Base-by-base conservation (phyloP, 2,113 vertebrate species). In the Phainopepla nitens region DNA sequence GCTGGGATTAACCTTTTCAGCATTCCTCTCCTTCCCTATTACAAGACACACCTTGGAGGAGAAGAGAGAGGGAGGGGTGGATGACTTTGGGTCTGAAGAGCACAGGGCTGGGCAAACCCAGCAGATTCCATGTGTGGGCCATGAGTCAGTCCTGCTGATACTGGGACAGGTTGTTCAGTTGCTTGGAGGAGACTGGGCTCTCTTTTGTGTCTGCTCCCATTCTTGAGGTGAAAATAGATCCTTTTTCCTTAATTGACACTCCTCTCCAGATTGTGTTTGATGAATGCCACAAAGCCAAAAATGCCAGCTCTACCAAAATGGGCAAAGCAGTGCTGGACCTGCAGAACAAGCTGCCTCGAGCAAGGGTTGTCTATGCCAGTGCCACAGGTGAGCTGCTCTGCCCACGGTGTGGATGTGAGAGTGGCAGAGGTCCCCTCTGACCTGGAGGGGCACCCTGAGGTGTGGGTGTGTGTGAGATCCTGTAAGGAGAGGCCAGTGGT, bases 231-330 rank as follows among this genome's bases (percentile, higher is more conserved):
- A 33, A 41, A 71, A 50, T 6, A 45, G 24, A 16, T 69, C 39
- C 35, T 61, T 76, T 94, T 47, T 86, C 95, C 93, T 97, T 94
- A 76, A 95, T 78, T 27, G 33, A 19, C 12, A 0, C 15, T 53
- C 47, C 29, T 42, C 21, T 65, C 9, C 93, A 99, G 99, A 99
- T 99, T 35, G 98, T 99, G 93, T 99, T 99, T 85, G 99, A 99
- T 11, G 99, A 99, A 98, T 99, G 99, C 98, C 99, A 99, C 98
- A 99, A 99, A 98, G 99, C 99, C 97, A 99, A 99, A 98, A 99
- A 99, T 0, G 99, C 99, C 94, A 99, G 98, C 47, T 99, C 99
- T 73, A 99, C 99, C 75, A 99, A 99, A 97, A 99, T 99, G 98
- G 99, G 99, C 96, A 99, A 99, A 97, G 99, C 99, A 2, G 99